Base-by-base conservation (phyloP, 2,797 vertebrate genomes). In the Tinamus major region DNA sequence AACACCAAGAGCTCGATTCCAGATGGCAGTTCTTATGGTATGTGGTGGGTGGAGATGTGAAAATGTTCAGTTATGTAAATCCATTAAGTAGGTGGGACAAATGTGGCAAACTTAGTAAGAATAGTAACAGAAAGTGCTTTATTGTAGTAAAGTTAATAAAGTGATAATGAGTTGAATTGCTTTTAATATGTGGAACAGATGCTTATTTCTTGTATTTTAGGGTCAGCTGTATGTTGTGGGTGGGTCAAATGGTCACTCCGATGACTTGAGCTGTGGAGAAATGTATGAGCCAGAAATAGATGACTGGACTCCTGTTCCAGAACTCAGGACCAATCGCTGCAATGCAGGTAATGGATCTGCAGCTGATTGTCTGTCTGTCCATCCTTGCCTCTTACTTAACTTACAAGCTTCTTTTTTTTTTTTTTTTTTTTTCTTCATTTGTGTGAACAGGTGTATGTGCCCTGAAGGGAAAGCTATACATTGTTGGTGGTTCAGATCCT, bases 1-100 rank as follows among this genome's bases (percentile, higher is more conserved):
- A 95, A 99, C 99, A 33, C 99, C 99, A 3, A 98, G 99, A 97
- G 99, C 99, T 79, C 98, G 99, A 53, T 99, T 99, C 97, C 99
- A 99, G 97, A 99, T 99, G 99, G 99, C 99, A 1, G 99, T 99
- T 75, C 97, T 99, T 37, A 99, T 99, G 99, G 99, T 99, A 97
- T 42, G 95, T 95, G 35, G 53, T 75, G 74, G 85, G 59, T 44
- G 58, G 69, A 35, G 58, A 68, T 11, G 3, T 48, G 46, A 33
- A 27, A 59, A 26, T 6, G 44, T 13, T 46, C 39, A 26, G 6
- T 27, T 18, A 4, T 9, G 15, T 68, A 31, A 53, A 27, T 4
- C 5, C 15, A 46, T 26, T 49, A 35, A 48, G 4, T 16, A 29
- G 49, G 29, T 33, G 44, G 74, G 55, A 79, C 10, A 20, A 31